Conservation (phyloP, 92 coral and sea anemone genomes). For the Zoanthus gigantus region DNA sequence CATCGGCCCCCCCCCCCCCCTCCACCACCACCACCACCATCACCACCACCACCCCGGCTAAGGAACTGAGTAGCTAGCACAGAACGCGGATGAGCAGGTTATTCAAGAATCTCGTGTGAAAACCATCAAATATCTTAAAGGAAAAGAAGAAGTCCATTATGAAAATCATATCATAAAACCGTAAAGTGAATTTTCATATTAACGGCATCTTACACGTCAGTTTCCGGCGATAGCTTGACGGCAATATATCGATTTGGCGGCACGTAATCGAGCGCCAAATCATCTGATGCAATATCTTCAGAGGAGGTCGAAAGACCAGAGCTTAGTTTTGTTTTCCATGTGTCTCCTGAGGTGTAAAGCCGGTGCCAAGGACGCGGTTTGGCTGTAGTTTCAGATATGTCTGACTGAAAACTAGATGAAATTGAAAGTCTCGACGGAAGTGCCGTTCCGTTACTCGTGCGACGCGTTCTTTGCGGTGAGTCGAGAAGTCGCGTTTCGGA, state of each 20-base stretch:
- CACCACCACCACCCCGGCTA: too few relatives aligned
- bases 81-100: too few relatives aligned
- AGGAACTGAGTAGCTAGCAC: too few relatives aligned
- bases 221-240: slow-evolving; percentile 45
- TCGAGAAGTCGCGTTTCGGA: slow-evolving; percentile 44
- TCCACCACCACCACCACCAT: too few relatives aligned
- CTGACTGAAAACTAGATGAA: slow-evolving; percentile 19
- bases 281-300: slow-evolving; percentile 15
- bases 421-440: slow-evolving; percentile 16
- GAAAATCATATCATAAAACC: too few relatives aligned
- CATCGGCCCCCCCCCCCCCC: too few relatives aligned
- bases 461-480: slow-evolving; percentile 35
- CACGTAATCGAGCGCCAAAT: slow-evolving; percentile 15
- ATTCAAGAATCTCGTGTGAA: background rate
- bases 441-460: slow-evolving; percentile 36
- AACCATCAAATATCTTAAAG: background rate
- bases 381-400: background rate
- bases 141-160: too few relatives aligned
- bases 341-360: slow-evolving; percentile 16
- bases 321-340: slow-evolving; percentile 26
- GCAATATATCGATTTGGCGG: slow-evolving; percentile 39
- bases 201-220: slow-evolving; percentile 21
- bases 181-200: background rate
- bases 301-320: slow-evolving; percentile 41
- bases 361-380: slow-evolving; percentile 48